A percentile compares a stretch with the other conserved stretches of the same genome.
Evolutionary conservation across 2,888 invertebrate species (phyloP).

Genomic region (Gymnosoma rotundatum): DNA sequence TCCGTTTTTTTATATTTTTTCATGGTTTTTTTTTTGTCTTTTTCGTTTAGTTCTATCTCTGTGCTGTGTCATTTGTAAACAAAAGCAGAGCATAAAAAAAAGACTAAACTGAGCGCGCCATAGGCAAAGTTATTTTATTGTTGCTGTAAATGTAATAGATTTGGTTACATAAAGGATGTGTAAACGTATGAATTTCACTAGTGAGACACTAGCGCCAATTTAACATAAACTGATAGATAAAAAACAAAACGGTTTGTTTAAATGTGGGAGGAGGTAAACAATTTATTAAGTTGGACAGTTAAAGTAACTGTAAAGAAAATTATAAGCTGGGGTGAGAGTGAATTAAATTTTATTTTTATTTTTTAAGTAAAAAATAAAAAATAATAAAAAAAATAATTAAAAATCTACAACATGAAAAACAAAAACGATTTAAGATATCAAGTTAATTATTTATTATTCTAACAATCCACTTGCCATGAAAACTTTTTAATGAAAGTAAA

Average conservation of each 20-base stretch:
- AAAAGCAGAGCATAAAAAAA: background rate
- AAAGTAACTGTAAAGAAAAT: slow-evolving; percentile 35
- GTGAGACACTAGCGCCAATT: background rate
- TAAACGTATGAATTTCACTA: background rate
- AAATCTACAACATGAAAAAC: too few species aligned
- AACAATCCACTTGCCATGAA: too few species aligned
- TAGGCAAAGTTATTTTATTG: slow-evolving; percentile 30
- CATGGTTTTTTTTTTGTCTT: background rate
- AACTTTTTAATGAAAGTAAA: too few species aligned
- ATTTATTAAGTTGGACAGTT: slow-evolving; percentile 41
- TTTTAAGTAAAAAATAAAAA: background rate
- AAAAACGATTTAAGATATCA: too few species aligned
- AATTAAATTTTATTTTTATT: background rate
- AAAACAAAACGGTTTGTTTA: slow-evolving; percentile 11
- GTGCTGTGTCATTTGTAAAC: slow-evolving; percentile 17
- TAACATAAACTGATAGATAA: slow-evolving; percentile 30
- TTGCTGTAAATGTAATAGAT: background rate
- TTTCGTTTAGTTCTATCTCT: background rate
- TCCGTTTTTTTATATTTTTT: slow-evolving; percentile 39
- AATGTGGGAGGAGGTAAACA: slow-evolving; percentile 37
- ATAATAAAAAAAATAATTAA: background rate
- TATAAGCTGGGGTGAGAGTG: background rate
- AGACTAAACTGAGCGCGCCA: slow-evolving; percentile 8
- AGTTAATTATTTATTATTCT: too few species aligned
- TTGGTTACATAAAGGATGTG: background rate